Evolutionary conservation across 2,113 vertebrate species (phyloP).

Genomic region (Myodes glareolus): DNA sequence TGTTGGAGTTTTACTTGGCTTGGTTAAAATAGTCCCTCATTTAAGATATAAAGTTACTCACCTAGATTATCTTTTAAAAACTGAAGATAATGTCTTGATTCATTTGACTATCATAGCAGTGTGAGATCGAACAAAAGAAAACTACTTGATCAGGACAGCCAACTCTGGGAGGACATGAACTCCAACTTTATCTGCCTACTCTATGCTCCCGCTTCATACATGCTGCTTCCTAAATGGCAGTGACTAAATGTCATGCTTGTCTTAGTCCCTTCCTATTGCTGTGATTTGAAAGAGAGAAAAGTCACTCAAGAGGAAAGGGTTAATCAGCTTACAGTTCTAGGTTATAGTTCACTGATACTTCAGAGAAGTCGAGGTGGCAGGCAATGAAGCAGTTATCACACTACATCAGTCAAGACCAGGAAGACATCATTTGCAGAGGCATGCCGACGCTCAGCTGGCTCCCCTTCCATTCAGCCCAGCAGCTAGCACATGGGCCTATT

Average conservation of each 20-base stretch:
- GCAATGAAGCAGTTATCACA: not conserved
- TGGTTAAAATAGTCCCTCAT: conserved; percentile 33
- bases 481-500: not conserved
- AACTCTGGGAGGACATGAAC: not conserved
- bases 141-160: not conserved
- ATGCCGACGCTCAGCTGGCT: not conserved
- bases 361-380: not conserved
- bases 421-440: too few species aligned
- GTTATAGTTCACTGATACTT: not conserved
- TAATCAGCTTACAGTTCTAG: not conserved
- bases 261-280: too few species aligned
- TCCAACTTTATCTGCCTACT: not conserved
- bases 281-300: not conserved
- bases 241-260: not conserved
- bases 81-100: conserved; percentile 33
- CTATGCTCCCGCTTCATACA: not conserved
- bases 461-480: not conserved
- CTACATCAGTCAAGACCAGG: not conserved
- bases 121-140: not conserved
- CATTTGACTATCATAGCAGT: not conserved
- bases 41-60: not conserved
- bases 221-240: not conserved
- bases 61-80: not conserved
- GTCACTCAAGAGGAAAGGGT: not conserved
- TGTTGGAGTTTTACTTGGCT: not conserved